Evolutionary conservation across 2,113 vertebrate genomes (phyloP), one percentile per base, ranked within the genome.

Genomic region (Piliocolobus tephrosceles): DNA sequence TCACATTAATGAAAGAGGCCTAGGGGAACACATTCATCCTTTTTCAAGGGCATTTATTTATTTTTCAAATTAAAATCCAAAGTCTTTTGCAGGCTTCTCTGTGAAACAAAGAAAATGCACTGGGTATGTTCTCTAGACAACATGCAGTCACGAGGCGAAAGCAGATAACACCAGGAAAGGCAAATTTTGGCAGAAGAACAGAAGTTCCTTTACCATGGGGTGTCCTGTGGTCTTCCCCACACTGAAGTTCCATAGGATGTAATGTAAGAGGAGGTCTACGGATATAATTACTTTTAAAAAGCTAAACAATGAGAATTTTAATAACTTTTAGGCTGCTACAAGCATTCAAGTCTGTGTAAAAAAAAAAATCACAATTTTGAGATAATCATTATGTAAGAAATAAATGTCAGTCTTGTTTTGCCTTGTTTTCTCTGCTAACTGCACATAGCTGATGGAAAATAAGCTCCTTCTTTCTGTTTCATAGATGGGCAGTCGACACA

Each of bases 21-120:
- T 75, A 90, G 1, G 70, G 89, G 90, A 97, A 94, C 17, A 38
- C 43, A 80, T 57, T 96, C 96, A 45, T 80, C 90, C 52, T 97
- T 96, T 96, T 89, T 61, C 73, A 91, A 83, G 66, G 52, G 76
- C 50, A 47, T 90, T 85, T 93, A 88, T 96, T 97, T 92, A 95
- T 91, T 35, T 58, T 84, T 92, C 61, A 11, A 6, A 88, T 95
- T 76, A 38, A 88, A 96, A 81, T 35, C 55, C 30, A 25, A 80
- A 75, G 75, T 91, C 73, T 81, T 9, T 2, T 89, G n/a, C 90
- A 95, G 84, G 84, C 80, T 68, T 98, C 81, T 2, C 35, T 84
- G 27, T 90, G 95, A 98, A 98, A 98, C 98, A 98, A 98, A 98
- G 98, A 91, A 95, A 97, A 97, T 52, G 52, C 66, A 22, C 57